phyloP scores from a whole-genome alignment of 2,113 vertebrate species.

The Brachypodius melanocephalos region DNA sequence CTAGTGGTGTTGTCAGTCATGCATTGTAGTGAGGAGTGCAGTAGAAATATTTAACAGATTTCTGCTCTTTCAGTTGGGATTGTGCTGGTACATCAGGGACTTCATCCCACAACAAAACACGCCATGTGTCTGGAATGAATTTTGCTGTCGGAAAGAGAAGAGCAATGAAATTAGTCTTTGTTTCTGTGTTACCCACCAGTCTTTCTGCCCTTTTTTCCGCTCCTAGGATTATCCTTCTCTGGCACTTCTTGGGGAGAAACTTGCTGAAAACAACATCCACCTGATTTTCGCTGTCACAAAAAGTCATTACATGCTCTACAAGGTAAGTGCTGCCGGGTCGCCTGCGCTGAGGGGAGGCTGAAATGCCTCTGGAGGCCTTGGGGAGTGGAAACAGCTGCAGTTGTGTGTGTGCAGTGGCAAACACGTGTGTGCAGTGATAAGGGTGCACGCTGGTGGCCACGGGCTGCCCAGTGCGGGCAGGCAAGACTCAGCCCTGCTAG shows the following conservation, averaged over 20 bases:
- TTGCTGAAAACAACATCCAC: slow-evolving; percentile 96
- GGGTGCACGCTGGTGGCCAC: rapidly evolving
- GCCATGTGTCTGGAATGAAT: background rate
- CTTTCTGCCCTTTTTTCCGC: background rate
- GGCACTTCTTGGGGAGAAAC: slow-evolving; percentile 92
- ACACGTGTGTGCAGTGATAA: background rate
- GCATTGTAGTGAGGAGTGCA: background rate
- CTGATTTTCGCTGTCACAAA: slow-evolving; percentile 96
- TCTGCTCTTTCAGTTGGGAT: background rate
- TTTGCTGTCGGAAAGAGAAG: background rate
- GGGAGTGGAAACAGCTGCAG: background rate
- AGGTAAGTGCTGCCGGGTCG: slow-evolving; percentile 67
- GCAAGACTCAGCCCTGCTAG: background rate
- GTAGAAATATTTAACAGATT: background rate
- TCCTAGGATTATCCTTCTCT: slow-evolving; percentile 94
- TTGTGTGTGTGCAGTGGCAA: background rate
- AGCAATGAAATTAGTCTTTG: background rate
- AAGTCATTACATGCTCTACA: slow-evolving; percentile 90
- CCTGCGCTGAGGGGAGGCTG: background rate
- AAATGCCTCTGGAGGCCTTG: background rate
- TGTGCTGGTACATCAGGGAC: background rate
- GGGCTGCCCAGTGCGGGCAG: background rate
- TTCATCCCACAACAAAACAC: background rate
- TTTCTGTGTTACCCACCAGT: background rate
- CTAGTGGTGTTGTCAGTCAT: background rate